Evolutionary conservation across 2,113 vertebrate genomes (phyloP), one percentile per base, ranked within the genome.

Genomic region (Motacilla alba): DNA sequence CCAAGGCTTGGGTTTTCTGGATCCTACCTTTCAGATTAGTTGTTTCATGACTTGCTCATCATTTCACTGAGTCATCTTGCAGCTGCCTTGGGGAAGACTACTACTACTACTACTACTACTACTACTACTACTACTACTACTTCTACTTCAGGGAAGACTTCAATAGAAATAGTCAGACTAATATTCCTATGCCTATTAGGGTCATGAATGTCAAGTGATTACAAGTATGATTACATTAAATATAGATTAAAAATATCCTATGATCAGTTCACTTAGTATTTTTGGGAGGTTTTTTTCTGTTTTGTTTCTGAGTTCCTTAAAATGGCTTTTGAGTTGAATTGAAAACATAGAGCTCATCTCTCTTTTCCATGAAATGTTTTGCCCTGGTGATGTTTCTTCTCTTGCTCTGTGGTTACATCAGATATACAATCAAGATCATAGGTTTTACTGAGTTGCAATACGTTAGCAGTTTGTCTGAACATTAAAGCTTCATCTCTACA

Each of bases 341-440:
- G 53, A 63, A 80, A 79, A 26, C 22, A 43, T 11, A 75, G 28
- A 90, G 49, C 3, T 90, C 31, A 67, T 55, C 11, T 60, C 18
- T 77, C 47, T 83, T 81, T 72, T 68, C 68, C 37, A 35, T 56
- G 4, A 87, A 90, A 55, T 74, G 4, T 75, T 94, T 90, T 91
- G 53, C 33, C 39, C 19, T 59, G 6, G 18, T 83, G 46, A 74
- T 76, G 69, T 41, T 87, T 91, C n/a, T 72, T 88, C 12, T 23
- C 20, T 92, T 76, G 6, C 37, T 93, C 49, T 43, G 26, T 39
- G 30, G 16, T 75, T 86, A 64, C 22, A 69, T 50, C 52, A 91
- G 46, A 44, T 11, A 83, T 11, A 50, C 37, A 69, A 49, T 56
- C 52, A 70, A 78, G 44, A 64, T 46, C 0, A 0, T 22, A 59